Base-by-base conservation (phyloP, 1,140 invertebrate species). In the Calliopsis andreniformis region DNA sequence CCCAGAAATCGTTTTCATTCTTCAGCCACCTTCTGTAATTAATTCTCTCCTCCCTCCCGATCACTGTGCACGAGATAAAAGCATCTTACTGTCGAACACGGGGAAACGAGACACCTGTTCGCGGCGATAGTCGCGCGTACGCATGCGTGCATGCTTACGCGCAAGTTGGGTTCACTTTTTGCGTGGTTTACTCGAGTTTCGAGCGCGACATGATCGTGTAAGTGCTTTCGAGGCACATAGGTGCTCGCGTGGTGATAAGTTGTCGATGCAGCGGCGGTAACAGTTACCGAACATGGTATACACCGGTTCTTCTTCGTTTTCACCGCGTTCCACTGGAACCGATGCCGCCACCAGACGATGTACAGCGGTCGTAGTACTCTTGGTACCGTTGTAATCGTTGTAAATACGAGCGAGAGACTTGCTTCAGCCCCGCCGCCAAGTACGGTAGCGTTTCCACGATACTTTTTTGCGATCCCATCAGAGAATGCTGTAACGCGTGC, bases 301-400 rank as follows among this genome's bases (percentile, higher is more conserved):
- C 58, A 62, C 75, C 67, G 64, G 61, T 78, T 78, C 70, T 72
- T 78, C 63, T 78, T 81, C 68, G 75, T 80, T 78, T 58, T 78
- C 68, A 81, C 76, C 62, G 47, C 55, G 43, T 49, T 66, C 75
- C 42, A 49, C 23, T 30, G 72, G 53, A 42, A 58, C 58, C 62
- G 20, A 47, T 35, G 71, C 55, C 42, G 25, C 59, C 63, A 63
- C 61, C 10, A 66, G 35, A 2, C 70, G 35, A 64, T 30, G 18
- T 49, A 45, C 66, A 81, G 55, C 39, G 73, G 56, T 53, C 70
- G 79, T 79, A 67, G 80, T 87, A 87, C 87, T 77, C 84, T 87
- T 56, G 71, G 77, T 89, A 88, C 87, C 87, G 87, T 88, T 88
- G 79, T 83, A 71, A 66, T 75, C 73, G 75, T 53, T 30, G 51